phyloP scores from a whole-genome alignment of 2,113 vertebrate genomes.

The Ramphastos sulfuratus region DNA sequence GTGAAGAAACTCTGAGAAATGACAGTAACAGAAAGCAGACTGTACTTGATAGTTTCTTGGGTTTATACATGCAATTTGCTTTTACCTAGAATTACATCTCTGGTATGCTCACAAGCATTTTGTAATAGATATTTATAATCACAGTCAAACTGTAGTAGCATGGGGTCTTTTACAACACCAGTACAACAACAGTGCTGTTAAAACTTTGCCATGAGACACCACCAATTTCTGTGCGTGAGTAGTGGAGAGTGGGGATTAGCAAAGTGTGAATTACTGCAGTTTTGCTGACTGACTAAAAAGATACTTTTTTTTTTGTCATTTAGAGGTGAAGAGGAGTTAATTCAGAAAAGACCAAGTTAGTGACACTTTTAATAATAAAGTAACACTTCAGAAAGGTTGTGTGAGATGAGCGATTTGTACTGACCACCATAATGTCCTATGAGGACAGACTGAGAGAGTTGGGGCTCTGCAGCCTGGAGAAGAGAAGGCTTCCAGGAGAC shows the following conservation, averaged over 20 bases:
- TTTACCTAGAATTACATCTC: neutral
- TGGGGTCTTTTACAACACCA: neutral
- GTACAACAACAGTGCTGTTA: neutral
- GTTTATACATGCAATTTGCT: neutral
- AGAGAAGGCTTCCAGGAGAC: no score
- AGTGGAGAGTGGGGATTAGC: neutral
- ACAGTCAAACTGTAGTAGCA: neutral
- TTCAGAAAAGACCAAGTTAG: conserved; percentile 47
- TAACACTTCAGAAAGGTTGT: conserved; percentile 58
- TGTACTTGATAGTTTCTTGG: neutral
- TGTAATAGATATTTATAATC: neutral
- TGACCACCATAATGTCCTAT: neutral
- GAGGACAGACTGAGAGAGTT: no score
- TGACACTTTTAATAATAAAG: conserved; percentile 63
- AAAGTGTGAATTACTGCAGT: neutral
- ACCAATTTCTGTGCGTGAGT: neutral
- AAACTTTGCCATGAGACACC: neutral
- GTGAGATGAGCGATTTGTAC: conserved; percentile 32
- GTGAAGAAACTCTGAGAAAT: neutral
- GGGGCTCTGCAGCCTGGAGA: no score
- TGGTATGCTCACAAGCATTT: neutral
- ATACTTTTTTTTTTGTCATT: conserved; percentile 44
- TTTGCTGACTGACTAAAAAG: conserved; percentile 63
- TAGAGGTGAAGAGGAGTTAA: conserved; percentile 51
- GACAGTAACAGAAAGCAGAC: neutral